A percentile compares a stretch with the other conserved stretches of the same genome.
These are phyloP conservation scores for Polydrusus pterygomalis DNA, from an alignment of 2,888 invertebrate genomes.

Conservation along the genomic window DNA sequence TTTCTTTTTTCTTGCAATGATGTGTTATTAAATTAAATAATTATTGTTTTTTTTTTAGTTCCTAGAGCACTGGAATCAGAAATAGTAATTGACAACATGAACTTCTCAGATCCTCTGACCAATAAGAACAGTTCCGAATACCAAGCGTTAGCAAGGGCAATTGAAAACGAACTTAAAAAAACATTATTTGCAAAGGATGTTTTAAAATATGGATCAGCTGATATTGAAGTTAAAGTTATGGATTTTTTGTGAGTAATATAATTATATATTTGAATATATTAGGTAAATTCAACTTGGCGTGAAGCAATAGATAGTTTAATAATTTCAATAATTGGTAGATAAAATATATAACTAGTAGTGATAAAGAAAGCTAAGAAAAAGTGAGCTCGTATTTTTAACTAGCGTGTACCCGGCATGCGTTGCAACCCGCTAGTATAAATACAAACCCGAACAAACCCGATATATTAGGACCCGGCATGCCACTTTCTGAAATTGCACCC, in stretches of 20 bases:
- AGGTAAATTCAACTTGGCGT: too few relatives aligned
- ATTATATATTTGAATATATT: background rate
- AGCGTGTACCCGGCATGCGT: too few relatives aligned
- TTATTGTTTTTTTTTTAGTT: conserved; percentile 71
- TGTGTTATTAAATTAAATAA: background rate
- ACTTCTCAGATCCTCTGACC: conserved; percentile 76
- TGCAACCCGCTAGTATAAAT: too few relatives aligned
- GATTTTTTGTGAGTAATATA: conserved; percentile 74
- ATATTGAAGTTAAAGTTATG: conserved; percentile 77
- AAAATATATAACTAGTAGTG: too few relatives aligned
- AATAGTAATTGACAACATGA: conserved; percentile 79
- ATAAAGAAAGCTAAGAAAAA: too few relatives aligned
- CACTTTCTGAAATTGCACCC: too few relatives aligned
- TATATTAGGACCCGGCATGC: too few relatives aligned
- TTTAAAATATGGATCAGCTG: conserved; percentile 74
- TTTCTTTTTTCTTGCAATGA: background rate
- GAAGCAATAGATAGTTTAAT: too few relatives aligned
- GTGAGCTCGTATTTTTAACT: too few relatives aligned
- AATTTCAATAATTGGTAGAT: too few relatives aligned
- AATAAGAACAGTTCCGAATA: conserved; percentile 79
- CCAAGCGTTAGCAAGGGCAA: conserved; percentile 75
- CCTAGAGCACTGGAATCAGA: conserved; percentile 82
- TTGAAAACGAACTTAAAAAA: conserved; percentile 78
- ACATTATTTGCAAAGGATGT: conserved; percentile 75
- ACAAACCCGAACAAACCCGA: too few relatives aligned